These are phyloP conservation scores for Hoplostethus atlanticus DNA, from an alignment of 2,797 vertebrate genomes.

Conservation along the genomic window DNA sequence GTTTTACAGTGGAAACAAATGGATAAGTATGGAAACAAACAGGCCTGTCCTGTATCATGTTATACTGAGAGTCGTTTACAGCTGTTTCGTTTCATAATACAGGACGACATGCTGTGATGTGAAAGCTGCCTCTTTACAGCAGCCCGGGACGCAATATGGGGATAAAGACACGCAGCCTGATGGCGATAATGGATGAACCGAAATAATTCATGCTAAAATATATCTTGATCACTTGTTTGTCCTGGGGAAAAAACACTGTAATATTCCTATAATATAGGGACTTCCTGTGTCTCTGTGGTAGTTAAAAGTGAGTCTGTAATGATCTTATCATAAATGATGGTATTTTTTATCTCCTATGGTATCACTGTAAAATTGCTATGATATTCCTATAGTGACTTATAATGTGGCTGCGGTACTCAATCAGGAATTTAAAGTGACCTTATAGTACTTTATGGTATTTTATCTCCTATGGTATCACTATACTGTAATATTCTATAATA, in stretches of 20 bases:
- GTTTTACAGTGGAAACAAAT: conserved; percentile 41
- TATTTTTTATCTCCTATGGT: not conserved
- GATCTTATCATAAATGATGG: not conserved
- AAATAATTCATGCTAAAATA: not conserved
- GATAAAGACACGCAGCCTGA: not conserved
- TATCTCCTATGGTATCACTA: not conserved
- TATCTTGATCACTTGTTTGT: too few relatives aligned
- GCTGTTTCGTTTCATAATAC: conserved; percentile 76
- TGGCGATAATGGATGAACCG: not conserved
- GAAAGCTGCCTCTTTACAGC: conserved; percentile 46
- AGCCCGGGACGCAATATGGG: conserved; percentile 4
- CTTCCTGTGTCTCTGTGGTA: not conserved
- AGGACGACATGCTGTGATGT: conserved; percentile 62
- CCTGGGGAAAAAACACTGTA: not conserved
- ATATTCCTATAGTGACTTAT: not conserved
- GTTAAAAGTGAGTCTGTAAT: too few relatives aligned
- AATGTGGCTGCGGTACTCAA: not conserved
- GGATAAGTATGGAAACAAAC: conserved; percentile 46
- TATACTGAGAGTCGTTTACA: conserved; percentile 72
- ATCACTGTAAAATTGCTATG: not conserved
- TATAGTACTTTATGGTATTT: not conserved
- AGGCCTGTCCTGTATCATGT: conserved; percentile 65
- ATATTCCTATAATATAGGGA: not conserved
- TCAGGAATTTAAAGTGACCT: not conserved
- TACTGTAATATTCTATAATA: not conserved